Percentiles rank a stretch among this genome's conserved stretches.
Evolutionary conservation across 1,140 invertebrate genomes (phyloP).

Genomic region (Drosophila arizonae): DNA sequence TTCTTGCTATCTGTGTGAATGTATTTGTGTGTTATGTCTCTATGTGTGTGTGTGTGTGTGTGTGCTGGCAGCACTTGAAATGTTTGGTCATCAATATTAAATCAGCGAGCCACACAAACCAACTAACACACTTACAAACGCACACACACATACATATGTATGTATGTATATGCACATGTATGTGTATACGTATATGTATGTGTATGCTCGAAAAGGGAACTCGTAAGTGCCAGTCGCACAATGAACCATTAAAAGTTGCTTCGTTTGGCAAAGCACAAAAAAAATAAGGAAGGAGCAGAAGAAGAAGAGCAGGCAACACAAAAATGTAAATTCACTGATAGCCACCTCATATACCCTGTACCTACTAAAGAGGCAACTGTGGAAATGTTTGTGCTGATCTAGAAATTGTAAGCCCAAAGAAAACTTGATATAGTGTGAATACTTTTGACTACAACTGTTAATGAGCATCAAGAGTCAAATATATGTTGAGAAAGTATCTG

Average conservation of each 20-base stretch:
- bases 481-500: too few species aligned
- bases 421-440: background rate
- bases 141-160: slow-evolving; percentile 15
- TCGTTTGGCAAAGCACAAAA: slow-evolving; percentile 54
- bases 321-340: slow-evolving; percentile 6
- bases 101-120: slow-evolving; percentile 64
- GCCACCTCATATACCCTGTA: slow-evolving; percentile 7
- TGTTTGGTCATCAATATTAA: slow-evolving; percentile 79
- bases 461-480: too few species aligned
- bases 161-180: slow-evolving; percentile 6
- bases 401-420: background rate
- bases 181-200: background rate
- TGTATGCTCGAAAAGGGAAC: slow-evolving; percentile 28
- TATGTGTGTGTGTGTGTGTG: slow-evolving; percentile 12
- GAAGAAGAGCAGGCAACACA: slow-evolving; percentile 9
- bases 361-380: background rate
- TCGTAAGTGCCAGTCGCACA: slow-evolving; percentile 64
- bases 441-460: too few species aligned
- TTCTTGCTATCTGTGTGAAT: background rate
- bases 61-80: slow-evolving; percentile 67
- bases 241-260: slow-evolving; percentile 78
- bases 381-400: background rate
- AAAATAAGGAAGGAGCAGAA: too few species aligned
- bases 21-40: slow-evolving; percentile 13
- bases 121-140: slow-evolving; percentile 40